phyloP scores from a whole-genome alignment of 1,140 invertebrate species.

The Megalonaias nervosa region DNA sequence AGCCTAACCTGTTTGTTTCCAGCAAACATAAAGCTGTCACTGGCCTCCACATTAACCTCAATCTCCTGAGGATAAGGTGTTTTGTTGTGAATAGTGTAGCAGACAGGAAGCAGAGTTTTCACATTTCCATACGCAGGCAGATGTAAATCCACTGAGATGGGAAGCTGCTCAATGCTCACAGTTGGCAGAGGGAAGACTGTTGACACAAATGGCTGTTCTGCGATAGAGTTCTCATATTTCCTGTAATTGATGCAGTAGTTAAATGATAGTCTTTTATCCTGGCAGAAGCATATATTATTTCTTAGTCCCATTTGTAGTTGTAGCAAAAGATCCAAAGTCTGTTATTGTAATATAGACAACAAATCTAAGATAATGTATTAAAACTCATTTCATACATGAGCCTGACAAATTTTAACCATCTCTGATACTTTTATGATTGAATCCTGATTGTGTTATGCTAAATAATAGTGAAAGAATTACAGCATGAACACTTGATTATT shows the following conservation, averaged over 20 bases:
- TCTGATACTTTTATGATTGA: no score
- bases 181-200: slow-evolving; percentile 70
- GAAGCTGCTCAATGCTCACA: slow-evolving; percentile 76
- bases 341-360: no score
- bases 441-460: no score
- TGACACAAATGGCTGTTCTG: slow-evolving; percentile 61
- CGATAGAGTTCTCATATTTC: slow-evolving; percentile 30
- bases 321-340: no score
- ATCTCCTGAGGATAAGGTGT: slow-evolving; percentile 82
- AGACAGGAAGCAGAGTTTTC: slow-evolving; percentile 75
- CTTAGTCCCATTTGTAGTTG: no score
- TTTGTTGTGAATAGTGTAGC: slow-evolving; percentile 83
- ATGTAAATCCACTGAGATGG: slow-evolving; percentile 81
- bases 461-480: no score
- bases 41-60: slow-evolving; percentile 83
- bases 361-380: no score
- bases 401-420: no score
- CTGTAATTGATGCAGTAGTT: slow-evolving; percentile 17
- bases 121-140: slow-evolving; percentile 84
- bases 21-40: slow-evolving; percentile 91
- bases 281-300: no score
- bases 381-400: no score
- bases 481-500: no score
- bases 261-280: no score
- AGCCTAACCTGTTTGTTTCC: slow-evolving; percentile 86